Evolutionary conservation across 2,888 invertebrate genomes (phyloP), one percentile per base, ranked within the genome.

Genomic region (Cybosia mesomella): DNA sequence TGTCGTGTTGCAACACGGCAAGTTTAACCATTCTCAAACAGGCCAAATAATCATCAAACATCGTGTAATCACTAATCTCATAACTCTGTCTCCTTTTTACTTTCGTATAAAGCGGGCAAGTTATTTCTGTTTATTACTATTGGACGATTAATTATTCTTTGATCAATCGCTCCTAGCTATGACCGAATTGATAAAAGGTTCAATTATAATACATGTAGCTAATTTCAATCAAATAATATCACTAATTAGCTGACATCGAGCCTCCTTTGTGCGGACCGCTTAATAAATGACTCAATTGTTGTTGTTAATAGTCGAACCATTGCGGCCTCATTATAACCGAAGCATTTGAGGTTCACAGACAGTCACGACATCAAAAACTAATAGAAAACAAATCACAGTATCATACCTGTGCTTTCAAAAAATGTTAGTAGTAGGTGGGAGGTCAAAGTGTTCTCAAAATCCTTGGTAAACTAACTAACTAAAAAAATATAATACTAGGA

Each of bases 211-310:
- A 90, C 92, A 92, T 91, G 91, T 90, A 87, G 87, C 85, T 91
- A 93, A 92, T 94, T 94, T 92, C 93, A 93, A 94, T 94, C 92
- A 93, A 93, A 94, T 92, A 93, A 92, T 92, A 89, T 87, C 84
- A 84, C 92, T 93, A 94, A 94, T 94, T 94, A 94, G 88, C 91
- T 89, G 92, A 91, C 92, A 91, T 91, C 84, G 89, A 85, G 71
- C 77, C 83, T 85, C 87, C 94, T 94, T 93, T 94, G 92, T 94
- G 87, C 85, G 79, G 83, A 75, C 91, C 91, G 91, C 87, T 81
- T 91, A 89, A 93, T 88, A 91, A 93, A 94, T 93, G 91, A 85
- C 91, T 94, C 94, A 92, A 94, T 94, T 90, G 90, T 85, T 87
- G 91, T 91, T 89, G 91, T 93, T 93, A 92, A 94, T 93, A 87